Conservation (phyloP, 2,113 vertebrate species). For the Sturnira hondurensis region DNA sequence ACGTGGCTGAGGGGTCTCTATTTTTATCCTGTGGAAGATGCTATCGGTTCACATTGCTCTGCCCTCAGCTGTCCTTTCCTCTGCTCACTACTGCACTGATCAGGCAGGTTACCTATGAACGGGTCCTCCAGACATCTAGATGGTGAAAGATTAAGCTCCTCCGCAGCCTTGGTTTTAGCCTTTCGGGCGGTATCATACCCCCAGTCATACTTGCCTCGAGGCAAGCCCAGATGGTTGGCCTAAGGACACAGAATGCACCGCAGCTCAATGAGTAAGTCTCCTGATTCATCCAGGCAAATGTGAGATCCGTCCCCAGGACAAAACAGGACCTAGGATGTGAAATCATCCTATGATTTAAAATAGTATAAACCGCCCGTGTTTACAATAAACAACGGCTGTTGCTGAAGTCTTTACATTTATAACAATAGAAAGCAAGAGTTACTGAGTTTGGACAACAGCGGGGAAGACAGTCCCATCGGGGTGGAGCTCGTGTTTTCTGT, state of each 20-base stretch:
- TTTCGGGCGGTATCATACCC: not conserved
- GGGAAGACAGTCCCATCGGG: not conserved
- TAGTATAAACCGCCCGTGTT: not conserved
- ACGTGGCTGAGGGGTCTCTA: accelerated
- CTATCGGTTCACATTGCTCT: not conserved
- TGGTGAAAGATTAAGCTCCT: not conserved
- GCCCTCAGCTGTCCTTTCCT: not conserved
- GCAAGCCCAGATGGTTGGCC: not conserved
- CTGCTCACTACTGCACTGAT: not conserved
- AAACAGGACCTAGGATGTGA: no score
- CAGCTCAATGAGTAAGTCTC: not conserved
- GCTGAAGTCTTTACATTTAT: not conserved
- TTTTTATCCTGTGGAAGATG: accelerated
- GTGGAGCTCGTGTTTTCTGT: no score
- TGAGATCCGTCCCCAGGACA: not conserved
- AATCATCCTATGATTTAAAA: not conserved
- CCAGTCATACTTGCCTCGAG: not conserved
- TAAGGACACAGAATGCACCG: not conserved
- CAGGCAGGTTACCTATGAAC: not conserved
- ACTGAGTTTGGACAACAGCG: not conserved
- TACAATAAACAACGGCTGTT: not conserved
- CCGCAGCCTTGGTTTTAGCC: not conserved
- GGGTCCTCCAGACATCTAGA: not conserved
- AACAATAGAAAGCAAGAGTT: not conserved
- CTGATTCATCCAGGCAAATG: not conserved